phyloP scores from a whole-genome alignment of 1,140 invertebrate species.

The Steinernema khuongi region DNA sequence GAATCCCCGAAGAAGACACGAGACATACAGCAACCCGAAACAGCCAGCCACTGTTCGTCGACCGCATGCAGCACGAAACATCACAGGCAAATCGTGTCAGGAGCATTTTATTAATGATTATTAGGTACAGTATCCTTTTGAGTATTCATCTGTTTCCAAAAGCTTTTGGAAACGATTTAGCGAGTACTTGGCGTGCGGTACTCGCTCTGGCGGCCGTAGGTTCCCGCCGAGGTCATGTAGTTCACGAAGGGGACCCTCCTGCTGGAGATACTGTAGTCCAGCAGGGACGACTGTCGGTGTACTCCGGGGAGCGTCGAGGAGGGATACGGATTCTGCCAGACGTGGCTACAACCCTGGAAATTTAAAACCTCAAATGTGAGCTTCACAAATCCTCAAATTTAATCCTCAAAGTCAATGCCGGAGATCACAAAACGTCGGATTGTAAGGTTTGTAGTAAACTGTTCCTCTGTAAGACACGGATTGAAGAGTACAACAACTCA shows the following conservation, averaged over 20 bases:
- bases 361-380: neutral
- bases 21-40: neutral
- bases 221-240: neutral
- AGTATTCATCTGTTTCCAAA: neutral
- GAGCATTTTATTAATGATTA: neutral
- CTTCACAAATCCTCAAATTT: too few species aligned
- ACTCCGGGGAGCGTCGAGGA: neutral
- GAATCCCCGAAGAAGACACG: neutral
- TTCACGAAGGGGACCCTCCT: neutral
- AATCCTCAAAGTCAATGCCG: too few species aligned
- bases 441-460: too few species aligned
- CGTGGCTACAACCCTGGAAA: neutral
- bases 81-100: slow-evolving; percentile 1
- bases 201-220: neutral
- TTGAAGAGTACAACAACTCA: too few species aligned
- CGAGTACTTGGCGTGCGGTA: slow-evolving; percentile 1
- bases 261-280: neutral
- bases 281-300: neutral
- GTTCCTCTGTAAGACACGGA: too few species aligned
- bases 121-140: too few species aligned
- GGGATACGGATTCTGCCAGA: neutral
- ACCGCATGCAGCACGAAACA: too few species aligned
- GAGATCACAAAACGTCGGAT: too few species aligned
- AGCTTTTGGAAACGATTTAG: slow-evolving; percentile 5
- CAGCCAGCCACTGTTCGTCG: too few species aligned